phyloP scores from a whole-genome alignment of 1,140 invertebrate species.

The Trachelipus rathkii region DNA sequence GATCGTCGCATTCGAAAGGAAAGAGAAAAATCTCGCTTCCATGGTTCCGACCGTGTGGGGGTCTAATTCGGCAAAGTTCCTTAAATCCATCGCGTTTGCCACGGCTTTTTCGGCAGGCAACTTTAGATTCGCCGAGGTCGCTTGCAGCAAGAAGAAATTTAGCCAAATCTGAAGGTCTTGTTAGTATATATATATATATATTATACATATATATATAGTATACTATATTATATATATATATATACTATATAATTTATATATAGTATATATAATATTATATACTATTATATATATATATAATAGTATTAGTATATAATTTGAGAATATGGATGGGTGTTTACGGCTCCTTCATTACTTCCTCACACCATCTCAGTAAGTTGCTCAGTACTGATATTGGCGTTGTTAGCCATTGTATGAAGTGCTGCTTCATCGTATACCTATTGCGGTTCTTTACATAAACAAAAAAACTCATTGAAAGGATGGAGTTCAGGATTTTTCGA shows the following conservation, averaged over 20 bases:
- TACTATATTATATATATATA: neutral
- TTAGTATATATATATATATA: too few relatives aligned
- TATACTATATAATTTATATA: conserved; percentile 1
- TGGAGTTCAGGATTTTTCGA: too few relatives aligned
- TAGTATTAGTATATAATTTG: too few relatives aligned
- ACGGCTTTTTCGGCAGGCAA: neutral
- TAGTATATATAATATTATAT: neutral
- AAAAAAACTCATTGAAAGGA: too few relatives aligned
- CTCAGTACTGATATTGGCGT: too few relatives aligned
- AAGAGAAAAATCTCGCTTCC: neutral
- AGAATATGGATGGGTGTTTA: neutral
- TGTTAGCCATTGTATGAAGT: too few relatives aligned
- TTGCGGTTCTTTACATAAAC: too few relatives aligned
- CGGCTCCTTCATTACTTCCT: neutral
- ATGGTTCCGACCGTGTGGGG: neutral
- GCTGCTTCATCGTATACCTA: too few relatives aligned
- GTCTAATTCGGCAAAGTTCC: neutral
- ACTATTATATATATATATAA: too few relatives aligned
- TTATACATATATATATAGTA: conserved; percentile 7
- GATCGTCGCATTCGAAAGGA: neutral
- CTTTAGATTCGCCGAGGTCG: neutral
- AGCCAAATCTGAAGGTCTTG: neutral
- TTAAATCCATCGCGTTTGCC: neutral
- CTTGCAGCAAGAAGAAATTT: neutral
- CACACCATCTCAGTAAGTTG: neutral